Base-by-base conservation (phyloP, 2,888 invertebrate species). In the Sesamia inferens region DNA sequence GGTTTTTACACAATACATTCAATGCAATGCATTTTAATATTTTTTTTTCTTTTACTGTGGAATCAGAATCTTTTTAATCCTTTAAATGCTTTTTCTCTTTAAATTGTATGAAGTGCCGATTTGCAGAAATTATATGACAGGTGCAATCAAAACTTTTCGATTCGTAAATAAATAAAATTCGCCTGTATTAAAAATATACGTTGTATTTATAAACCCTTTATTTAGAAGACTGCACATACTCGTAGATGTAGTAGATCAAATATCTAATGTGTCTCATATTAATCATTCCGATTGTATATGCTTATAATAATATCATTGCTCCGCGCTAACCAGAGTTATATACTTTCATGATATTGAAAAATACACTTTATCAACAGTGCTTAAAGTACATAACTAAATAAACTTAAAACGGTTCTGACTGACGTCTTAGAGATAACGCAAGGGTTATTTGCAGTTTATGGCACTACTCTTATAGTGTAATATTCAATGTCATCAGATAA, bases 181-280 rank as follows among this genome's bases (percentile, higher is more conserved):
- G 16, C 2, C 11, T 78, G 55, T 66, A 11, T 44, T 72, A 62
- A 72, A 31, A 59, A 57, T 61, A 6, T 54, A 71, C 14, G 7
- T 55, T 54, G 64, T 77, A 71, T 54, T 71, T 48, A 71, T 24
- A 67, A 66, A 63, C 22, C 44, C 24, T 75, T 78, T 64, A 62
- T 61, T 72, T 78, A 80, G 74, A 79, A 74, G 78, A 76, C 76
- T 78, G 76, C 76, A 76, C 76, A 72, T 76, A 65, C 65, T 78
- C 16, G 78, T 76, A 79, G 73, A 48, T 3, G 63, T 79, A 78
- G 79, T 55, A 47, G 55, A 76, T 77, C 57, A 74, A 57, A 78
- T 78, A 71, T 82, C 7, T 47, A 48, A 67, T 63, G 48, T 67
- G 66, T 48, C 55, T 22, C 42, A 31, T 19, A 42, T 42, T 69